Evolutionary conservation across 2,797 vertebrate genomes (phyloP), one percentile per base, ranked within the genome.

Genomic region (Pangasius mekongensis): DNA sequence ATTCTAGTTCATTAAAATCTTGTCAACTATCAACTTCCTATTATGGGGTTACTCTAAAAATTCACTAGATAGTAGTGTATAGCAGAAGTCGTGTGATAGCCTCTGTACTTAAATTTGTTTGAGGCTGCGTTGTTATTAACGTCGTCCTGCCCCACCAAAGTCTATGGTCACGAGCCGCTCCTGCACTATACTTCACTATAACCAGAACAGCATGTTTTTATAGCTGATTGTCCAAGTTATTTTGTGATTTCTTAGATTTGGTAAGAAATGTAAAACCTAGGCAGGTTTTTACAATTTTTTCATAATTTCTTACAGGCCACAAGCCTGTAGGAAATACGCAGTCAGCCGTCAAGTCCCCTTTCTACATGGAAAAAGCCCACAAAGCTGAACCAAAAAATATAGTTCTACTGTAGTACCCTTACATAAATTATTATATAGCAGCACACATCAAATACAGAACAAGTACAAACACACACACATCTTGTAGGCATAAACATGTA

Each of bases 401-500:
- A 30, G 24, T 77, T 52, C 18, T 27, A 49, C 24, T 52, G 27
- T n/a, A 16, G 24, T 52, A 13, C 20, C 20, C 10, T 5, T 39
- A 58, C 0, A 14, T 49, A 56, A 22, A 56, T 22, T 8, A 80
- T 80, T 80, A 43, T 43, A 64, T 83, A 47, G 60, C 60, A 83
- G 11, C 6, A 62, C 80, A 82, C 56, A n/a, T 22, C 33, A 39
- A 7, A 39, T 64, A 43, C 30, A 67, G 13, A 27, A 66, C 18
- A 54, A 33, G 16, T 66, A 49, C 18, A 89, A 1, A 84, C 6
- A 66, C n/a, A 33, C 36, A 86, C 64, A 88, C 78, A 81, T n/a
- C 27, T 69, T 67, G 58, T 73, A 58, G 47, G 66, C 77, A 66
- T 73, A 76, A 43, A 47, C 71, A 62, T 62, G n/a, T 58, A 24